Conservation (phyloP, 2,113 vertebrate species). For the Pachyramphus minor region DNA sequence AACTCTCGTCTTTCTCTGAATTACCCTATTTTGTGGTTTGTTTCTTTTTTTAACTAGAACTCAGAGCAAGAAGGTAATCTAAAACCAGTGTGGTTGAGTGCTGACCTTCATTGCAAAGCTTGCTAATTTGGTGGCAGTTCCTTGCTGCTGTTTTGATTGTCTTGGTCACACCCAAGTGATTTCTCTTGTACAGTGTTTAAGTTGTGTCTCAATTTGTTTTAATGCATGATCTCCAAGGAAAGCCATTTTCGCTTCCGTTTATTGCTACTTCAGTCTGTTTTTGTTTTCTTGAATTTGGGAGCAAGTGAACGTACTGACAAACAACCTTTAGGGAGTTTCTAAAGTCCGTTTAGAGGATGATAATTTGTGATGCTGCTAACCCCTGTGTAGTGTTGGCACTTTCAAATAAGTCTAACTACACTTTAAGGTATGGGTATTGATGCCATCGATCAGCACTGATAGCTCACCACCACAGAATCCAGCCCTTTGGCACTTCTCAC, state of each 20-base stretch:
- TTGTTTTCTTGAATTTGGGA: constrained; percentile 5
- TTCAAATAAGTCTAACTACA: constrained; percentile 28
- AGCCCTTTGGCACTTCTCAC: not conserved
- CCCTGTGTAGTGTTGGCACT: not conserved
- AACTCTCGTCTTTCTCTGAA: not conserved
- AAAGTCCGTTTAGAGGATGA: not conserved
- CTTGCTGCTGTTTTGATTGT: not conserved
- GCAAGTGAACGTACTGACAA: not conserved
- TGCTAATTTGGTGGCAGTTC: not conserved
- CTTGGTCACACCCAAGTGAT: not conserved
- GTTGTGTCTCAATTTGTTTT: constrained; percentile 10
- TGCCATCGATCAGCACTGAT: constrained; percentile 3
- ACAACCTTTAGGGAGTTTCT: constrained; percentile 3
- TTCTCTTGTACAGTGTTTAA: constrained; percentile 1
- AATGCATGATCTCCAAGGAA: not conserved
- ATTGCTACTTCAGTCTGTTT: not conserved
- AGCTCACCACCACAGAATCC: not conserved
- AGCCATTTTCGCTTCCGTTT: not conserved
- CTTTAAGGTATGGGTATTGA: constrained; percentile 10
- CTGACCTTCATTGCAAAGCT: not conserved
- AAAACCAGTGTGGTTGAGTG: not conserved
- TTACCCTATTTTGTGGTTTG: not conserved
- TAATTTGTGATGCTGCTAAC: constrained; percentile 16
- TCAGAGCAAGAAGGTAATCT: not conserved
- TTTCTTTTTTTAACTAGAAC: not conserved